These are phyloP conservation scores for Zingel zingel DNA, from an alignment of 2,113 vertebrate genomes.

Conservation along the genomic window DNA sequence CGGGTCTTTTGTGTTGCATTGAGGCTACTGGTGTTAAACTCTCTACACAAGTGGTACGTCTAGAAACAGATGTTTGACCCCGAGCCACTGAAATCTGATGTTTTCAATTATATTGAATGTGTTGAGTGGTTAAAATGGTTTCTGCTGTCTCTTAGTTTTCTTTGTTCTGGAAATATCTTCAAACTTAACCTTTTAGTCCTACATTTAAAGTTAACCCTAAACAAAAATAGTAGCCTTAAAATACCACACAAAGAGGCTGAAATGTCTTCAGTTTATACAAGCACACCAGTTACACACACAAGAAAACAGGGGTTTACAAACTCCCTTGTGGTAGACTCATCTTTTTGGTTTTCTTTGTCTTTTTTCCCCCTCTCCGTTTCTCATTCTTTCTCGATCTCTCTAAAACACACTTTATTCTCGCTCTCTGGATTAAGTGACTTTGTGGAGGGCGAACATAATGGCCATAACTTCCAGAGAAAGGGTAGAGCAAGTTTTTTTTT, in stretches of 20 bases:
- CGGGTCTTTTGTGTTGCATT: neutral
- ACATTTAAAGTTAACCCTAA: neutral
- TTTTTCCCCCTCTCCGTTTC: neutral
- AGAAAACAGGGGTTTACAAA: neutral
- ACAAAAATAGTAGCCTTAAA: neutral
- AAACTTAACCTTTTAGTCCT: neutral
- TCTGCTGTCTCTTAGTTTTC: neutral
- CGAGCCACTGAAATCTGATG: neutral
- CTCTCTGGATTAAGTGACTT: constrained; percentile 19
- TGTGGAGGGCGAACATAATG: constrained; percentile 14
- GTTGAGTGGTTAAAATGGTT: neutral
- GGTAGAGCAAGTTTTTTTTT: neutral
- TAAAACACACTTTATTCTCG: neutral
- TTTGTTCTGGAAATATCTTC: constrained; percentile 19
- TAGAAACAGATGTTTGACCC: neutral
- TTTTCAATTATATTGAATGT: neutral
- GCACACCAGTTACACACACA: constrained; percentile 17
- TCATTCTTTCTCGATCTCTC: neutral
- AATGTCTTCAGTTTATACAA: neutral
- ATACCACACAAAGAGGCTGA: neutral
- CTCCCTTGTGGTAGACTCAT: neutral
- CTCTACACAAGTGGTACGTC: no score
- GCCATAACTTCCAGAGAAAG: neutral
- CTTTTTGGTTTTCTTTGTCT: neutral
- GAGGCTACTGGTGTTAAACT: neutral